phyloP scores from a whole-genome alignment of 2,888 invertebrate species.

The Desoria tigrina region DNA sequence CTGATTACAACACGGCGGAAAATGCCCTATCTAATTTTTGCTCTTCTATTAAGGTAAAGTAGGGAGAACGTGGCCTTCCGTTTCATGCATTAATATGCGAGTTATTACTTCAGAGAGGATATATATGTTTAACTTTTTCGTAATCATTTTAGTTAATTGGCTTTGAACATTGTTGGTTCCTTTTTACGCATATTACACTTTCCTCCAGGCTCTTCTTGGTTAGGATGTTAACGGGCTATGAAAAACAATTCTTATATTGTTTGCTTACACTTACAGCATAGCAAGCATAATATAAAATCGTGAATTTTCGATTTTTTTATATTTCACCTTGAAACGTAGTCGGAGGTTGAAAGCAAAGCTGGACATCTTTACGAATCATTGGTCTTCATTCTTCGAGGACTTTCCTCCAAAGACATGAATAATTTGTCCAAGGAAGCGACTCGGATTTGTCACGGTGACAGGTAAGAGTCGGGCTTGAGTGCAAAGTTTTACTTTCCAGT shows the following conservation, averaged over 20 bases:
- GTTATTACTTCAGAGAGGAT: too few relatives aligned
- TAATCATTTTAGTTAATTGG: too few relatives aligned
- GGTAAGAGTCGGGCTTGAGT: constrained; percentile 36
- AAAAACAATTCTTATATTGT: too few relatives aligned
- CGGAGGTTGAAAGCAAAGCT: constrained; percentile 42
- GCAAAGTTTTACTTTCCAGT: constrained; percentile 13
- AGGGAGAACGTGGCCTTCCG: neutral
- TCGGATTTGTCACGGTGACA: constrained; percentile 50
- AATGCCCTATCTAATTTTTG: constrained; percentile 50
- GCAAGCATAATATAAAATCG: too few relatives aligned
- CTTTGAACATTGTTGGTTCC: too few relatives aligned
- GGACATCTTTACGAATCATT: constrained; percentile 47
- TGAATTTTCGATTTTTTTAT: neutral
- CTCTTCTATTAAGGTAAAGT: constrained; percentile 49
- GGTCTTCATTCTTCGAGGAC: constrained; percentile 44
- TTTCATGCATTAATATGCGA: too few relatives aligned
- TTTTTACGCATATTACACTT: too few relatives aligned
- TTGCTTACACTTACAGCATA: too few relatives aligned
- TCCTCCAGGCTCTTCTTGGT: too few relatives aligned
- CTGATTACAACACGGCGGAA: constrained; percentile 45
- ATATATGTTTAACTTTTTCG: too few relatives aligned
- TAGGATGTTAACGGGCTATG: too few relatives aligned
- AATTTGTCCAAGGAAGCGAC: constrained; percentile 49
- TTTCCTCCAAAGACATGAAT: constrained; percentile 41
- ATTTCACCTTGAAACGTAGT: constrained; percentile 25